phyloP scores from a whole-genome alignment of 2,888 invertebrate genomes.

The Diabrotica balteata region DNA sequence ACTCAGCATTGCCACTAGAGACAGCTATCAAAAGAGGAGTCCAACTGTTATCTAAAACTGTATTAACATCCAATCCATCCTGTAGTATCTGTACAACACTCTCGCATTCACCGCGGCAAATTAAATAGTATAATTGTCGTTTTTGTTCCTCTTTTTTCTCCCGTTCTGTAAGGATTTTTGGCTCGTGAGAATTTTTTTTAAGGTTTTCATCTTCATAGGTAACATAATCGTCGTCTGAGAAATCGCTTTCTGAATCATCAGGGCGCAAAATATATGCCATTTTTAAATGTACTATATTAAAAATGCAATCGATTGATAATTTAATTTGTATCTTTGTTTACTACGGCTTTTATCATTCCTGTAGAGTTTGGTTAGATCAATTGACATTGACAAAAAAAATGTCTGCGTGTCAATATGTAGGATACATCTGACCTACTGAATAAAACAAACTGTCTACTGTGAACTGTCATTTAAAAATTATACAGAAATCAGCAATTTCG shows the following conservation, averaged over 20 bases:
- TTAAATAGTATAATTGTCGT: conserved; percentile 38
- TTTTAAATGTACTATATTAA: background rate
- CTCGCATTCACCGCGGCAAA: conserved; percentile 38
- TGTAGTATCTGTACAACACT: conserved; percentile 44
- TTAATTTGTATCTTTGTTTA: too few relatives aligned
- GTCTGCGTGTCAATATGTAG: background rate
- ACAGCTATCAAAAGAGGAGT: conserved; percentile 68
- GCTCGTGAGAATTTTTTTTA: conserved; percentile 15
- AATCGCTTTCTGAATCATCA: conserved; percentile 27
- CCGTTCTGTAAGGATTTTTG: conserved; percentile 32
- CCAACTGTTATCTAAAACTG: conserved; percentile 66
- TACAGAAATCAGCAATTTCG: background rate
- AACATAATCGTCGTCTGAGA: conserved; percentile 28
- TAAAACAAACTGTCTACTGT: background rate
- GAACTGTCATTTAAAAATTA: background rate
- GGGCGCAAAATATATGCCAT: conserved; percentile 13
- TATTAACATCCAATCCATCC: conserved; percentile 58
- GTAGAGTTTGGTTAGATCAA: background rate
- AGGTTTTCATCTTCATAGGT: conserved; percentile 18
- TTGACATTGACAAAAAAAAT: too few relatives aligned
- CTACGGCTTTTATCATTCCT: too few relatives aligned
- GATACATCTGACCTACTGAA: background rate
- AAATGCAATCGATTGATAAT: background rate
- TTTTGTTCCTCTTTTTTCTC: conserved; percentile 33
- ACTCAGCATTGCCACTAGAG: conserved; percentile 64